phyloP scores from a whole-genome alignment of 2,797 vertebrate species.

The Holocentrus rufus region DNA sequence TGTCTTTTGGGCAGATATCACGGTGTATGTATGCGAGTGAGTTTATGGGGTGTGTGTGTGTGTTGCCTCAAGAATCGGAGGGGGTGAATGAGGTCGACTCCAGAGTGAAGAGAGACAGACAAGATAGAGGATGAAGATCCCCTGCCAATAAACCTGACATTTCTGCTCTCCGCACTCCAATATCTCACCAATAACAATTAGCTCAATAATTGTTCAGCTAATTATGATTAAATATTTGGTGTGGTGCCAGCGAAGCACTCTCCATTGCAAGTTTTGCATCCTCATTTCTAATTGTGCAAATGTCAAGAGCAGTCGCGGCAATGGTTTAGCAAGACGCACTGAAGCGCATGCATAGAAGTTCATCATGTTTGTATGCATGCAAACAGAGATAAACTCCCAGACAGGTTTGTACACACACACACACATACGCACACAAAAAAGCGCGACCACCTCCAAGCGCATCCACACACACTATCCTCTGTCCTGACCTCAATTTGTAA shows the following conservation, averaged over 20 bases:
- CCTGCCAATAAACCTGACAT: slow-evolving; percentile 71
- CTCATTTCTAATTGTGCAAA: slow-evolving; percentile 60
- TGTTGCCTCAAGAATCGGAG: not conserved
- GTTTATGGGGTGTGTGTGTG: slow-evolving; percentile 5
- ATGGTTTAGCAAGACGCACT: slow-evolving; percentile 8
- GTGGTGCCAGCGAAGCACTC: slow-evolving; percentile 71
- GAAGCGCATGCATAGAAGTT: slow-evolving; percentile 17
- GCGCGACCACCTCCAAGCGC: no score
- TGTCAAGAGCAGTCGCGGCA: slow-evolving; percentile 48
- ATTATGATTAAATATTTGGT: slow-evolving; percentile 83
- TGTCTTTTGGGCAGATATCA: no score
- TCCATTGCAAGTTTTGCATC: slow-evolving; percentile 56
- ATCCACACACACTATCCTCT: slow-evolving; percentile 11
- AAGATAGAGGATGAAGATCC: slow-evolving; percentile 58
- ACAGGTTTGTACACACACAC: not conserved
- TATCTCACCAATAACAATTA: slow-evolving; percentile 83
- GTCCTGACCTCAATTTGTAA: slow-evolving; percentile 59
- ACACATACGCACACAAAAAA: slow-evolving; percentile 9
- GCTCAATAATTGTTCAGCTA: slow-evolving; percentile 80
- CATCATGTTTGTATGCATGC: slow-evolving; percentile 16
- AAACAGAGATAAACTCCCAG: slow-evolving; percentile 33
- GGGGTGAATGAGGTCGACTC: slow-evolving; percentile 24
- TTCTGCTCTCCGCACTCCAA: slow-evolving; percentile 67
- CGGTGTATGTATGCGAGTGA: not conserved
- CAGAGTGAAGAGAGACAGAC: slow-evolving; percentile 41